Base-by-base conservation (phyloP, 2,113 vertebrate species). In the Tyrannus savana region DNA sequence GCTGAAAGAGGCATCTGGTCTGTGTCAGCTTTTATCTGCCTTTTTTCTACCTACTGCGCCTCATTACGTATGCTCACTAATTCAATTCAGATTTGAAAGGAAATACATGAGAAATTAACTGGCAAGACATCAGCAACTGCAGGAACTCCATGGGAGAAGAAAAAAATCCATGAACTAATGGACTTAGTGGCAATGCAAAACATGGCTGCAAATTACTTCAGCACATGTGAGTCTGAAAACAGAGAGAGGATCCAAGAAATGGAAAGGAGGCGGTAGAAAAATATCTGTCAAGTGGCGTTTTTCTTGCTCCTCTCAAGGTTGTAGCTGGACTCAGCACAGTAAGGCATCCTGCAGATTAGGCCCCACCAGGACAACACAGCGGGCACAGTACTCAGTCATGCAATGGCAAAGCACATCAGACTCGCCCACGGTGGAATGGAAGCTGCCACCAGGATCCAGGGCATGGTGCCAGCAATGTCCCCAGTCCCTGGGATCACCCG, bases 21-120 rank as follows among this genome's bases (percentile, higher is more conserved):
- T 93, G 30, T 87, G 79, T 84, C 85, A 87, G 76, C 64, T 95
- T 94, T 94, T 74, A 92, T 92, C 71, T 95, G 72, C 80, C 59
- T 87, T 50, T 82, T 62, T 52, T 55, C 50, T 81, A 89, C 66
- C 89, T 94, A 89, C 90, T 85, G 84, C 87, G 82, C 47, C 55
- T 84, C 53, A 77, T 95, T 97, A 93, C 5, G 4, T 67, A 49
- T 87, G 60, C 91, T 95, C 14, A 4, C 59, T 95, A 95, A 97
- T 96, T 95, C 64, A 92, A 94, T 95, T 95, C 80, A 87, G 73
- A 75, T 96, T 88, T 89, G 81, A 97, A 95, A 97, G 91, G 77
- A 96, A 97, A 89, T 90, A 90, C 63, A 82, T 60, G 89, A 90
- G 86, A 85, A 97, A 96, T 91, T 91, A 96, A 92, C 78, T 87